Percentiles rank a stretch among this genome's conserved stretches.
Evolutionary conservation across 2,888 invertebrate genomes (phyloP).

Genomic region (Scaptomyza tumidula): DNA sequence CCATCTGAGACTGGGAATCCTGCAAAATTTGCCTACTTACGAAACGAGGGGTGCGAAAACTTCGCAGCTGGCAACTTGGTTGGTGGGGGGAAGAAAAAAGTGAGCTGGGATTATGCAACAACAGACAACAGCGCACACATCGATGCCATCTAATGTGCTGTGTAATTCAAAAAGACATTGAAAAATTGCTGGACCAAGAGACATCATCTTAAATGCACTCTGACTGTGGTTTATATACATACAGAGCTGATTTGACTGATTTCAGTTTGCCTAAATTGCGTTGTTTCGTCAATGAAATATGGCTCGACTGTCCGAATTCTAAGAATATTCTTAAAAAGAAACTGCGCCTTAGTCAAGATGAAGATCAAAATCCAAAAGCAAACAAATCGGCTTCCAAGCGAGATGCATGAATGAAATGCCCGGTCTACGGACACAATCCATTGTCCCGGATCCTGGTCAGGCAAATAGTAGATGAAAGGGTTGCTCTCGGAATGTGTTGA

Average conservation of each 20-base stretch:
- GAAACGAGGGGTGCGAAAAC: conserved; percentile 58
- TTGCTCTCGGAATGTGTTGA: conserved; percentile 63
- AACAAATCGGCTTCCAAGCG: conserved; percentile 30
- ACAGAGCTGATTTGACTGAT: conserved; percentile 57
- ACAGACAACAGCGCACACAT: conserved; percentile 41
- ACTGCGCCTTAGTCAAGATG: conserved; percentile 56
- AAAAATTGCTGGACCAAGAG: conserved; percentile 66
- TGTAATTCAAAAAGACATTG: conserved; percentile 70
- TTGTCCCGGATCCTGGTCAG: conserved; percentile 65
- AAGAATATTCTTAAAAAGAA: conserved; percentile 41
- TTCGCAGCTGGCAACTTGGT: conserved; percentile 48
- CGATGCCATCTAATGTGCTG: conserved; percentile 72
- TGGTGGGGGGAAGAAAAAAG: conserved; percentile 10
- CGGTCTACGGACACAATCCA: conserved; percentile 35
- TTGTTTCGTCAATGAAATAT: conserved; percentile 41
- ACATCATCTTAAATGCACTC: conserved; percentile 29
- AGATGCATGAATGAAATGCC: conserved; percentile 55
- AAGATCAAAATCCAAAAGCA: conserved; percentile 46
- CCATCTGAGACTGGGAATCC: conserved; percentile 56
- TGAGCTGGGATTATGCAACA: conserved; percentile 65
- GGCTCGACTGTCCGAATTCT: conserved; percentile 49
- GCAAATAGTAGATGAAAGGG: conserved; percentile 48
- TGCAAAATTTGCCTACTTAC: conserved; percentile 60
- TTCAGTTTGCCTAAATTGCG: conserved; percentile 54
- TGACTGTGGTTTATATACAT: conserved; percentile 40